Conservation (phyloP, 2,888 invertebrate species). For the Trichopoda pennipes region DNA sequence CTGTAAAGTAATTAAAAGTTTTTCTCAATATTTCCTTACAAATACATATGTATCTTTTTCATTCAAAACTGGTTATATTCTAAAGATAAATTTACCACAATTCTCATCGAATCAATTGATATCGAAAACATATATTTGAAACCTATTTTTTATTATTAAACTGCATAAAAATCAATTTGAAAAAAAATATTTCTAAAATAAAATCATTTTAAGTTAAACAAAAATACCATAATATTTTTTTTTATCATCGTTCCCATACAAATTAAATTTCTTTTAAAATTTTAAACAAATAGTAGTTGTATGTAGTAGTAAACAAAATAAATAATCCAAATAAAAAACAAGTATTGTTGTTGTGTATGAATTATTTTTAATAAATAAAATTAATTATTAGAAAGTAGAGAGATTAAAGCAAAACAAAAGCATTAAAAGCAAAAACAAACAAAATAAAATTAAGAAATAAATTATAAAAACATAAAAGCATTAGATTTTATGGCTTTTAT, state of each 20-base stretch:
- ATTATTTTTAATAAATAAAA: constrained; percentile 56
- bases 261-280: background rate
- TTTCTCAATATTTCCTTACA: too few species aligned
- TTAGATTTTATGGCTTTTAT: constrained; percentile 54
- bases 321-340: constrained; percentile 65
- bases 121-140: too few species aligned
- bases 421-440: constrained; percentile 32
- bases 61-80: too few species aligned
- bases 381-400: constrained; percentile 57
- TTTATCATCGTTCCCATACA: background rate
- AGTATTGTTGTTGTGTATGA: constrained; percentile 68
- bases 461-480: constrained; percentile 41
- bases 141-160: too few species aligned
- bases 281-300: constrained; percentile 22
- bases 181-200: too few species aligned
- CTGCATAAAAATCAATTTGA: too few species aligned
- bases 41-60: too few species aligned
- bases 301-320: constrained; percentile 34
- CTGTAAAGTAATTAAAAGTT: too few species aligned
- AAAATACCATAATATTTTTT: background rate
- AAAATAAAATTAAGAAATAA: background rate
- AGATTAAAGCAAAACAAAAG: constrained; percentile 54
- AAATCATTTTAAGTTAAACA: too few species aligned
- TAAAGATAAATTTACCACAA: too few species aligned
- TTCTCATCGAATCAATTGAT: too few species aligned